phyloP scores from a whole-genome alignment of 2,113 vertebrate species.

The Perca fluviatilis region DNA sequence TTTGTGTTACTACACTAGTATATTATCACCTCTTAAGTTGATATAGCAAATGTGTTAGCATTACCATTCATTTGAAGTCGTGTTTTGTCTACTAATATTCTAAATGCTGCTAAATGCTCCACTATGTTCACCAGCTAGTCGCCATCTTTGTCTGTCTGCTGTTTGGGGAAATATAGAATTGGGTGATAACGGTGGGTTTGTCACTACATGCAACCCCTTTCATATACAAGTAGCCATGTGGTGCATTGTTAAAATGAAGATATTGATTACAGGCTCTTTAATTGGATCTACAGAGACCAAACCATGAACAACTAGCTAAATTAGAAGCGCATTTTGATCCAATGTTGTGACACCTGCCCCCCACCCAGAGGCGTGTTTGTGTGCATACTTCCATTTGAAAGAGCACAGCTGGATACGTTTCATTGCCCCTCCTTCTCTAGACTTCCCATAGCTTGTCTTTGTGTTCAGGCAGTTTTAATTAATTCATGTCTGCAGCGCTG shows the following conservation, averaged over 20 bases:
- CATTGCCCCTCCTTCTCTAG: conserved; percentile 38
- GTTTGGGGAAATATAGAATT: neutral
- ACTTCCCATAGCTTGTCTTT: conserved; percentile 56
- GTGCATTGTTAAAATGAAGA: neutral
- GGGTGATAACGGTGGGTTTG: neutral
- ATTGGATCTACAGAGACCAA: neutral
- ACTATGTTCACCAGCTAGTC: conserved; percentile 2
- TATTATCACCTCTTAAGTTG: neutral
- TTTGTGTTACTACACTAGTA: neutral
- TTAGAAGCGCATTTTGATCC: conserved; percentile 3
- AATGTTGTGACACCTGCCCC: conserved; percentile 9
- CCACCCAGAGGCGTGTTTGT: neutral
- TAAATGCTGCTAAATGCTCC: neutral
- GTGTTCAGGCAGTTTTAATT: conserved; percentile 62
- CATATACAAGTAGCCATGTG: neutral
- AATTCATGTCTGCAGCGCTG: conserved; percentile 59
- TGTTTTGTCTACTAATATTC: neutral
- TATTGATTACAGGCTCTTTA: neutral
- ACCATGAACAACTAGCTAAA: neutral
- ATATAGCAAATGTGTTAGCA: neutral
- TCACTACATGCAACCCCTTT: neutral
- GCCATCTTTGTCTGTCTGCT: neutral
- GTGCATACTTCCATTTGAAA: conserved; percentile 38
- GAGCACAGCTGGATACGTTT: conserved; percentile 62
- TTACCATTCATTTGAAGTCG: neutral